Conservation (phyloP, 1,140 invertebrate genomes). For the Drosophila erecta region DNA sequence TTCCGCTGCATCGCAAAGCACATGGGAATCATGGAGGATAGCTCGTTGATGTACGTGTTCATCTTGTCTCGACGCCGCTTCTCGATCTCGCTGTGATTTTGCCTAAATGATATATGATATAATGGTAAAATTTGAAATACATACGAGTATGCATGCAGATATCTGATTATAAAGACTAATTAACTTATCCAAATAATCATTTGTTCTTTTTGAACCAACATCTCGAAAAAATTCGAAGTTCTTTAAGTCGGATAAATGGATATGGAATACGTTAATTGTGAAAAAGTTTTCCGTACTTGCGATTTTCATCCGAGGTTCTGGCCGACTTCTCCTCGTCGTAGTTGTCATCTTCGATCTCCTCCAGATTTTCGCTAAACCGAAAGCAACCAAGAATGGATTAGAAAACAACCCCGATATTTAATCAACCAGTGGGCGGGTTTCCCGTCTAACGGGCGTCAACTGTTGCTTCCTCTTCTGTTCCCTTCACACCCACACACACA, state of each 20-base stretch:
- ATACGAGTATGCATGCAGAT: too few relatives aligned
- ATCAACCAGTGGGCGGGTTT: not conserved
- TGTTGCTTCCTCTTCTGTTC: slow-evolving; percentile 57
- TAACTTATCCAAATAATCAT: too few relatives aligned
- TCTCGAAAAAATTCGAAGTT: not conserved
- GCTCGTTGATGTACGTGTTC: slow-evolving; percentile 97
- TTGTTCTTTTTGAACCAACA: too few relatives aligned
- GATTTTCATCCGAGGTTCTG: slow-evolving; percentile 88
- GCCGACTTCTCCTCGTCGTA: slow-evolving; percentile 87
- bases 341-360: slow-evolving; percentile 87
- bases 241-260: not conserved
- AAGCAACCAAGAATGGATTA: slow-evolving; percentile 49
- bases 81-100: slow-evolving; percentile 98
- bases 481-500: slow-evolving; percentile 37
- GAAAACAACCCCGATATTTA: slow-evolving; percentile 53
- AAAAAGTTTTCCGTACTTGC: slow-evolving; percentile 87
- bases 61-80: slow-evolving; percentile 97
- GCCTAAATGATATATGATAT: slow-evolving; percentile 85
- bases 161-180: too few relatives aligned
- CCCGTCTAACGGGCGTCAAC: slow-evolving; percentile 55
- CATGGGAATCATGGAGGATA: slow-evolving; percentile 96
- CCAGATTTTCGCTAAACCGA: slow-evolving; percentile 86
- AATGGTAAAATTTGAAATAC: too few relatives aligned
- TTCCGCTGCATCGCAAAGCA: slow-evolving; percentile 96
- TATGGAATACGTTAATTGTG: not conserved